phyloP scores from a whole-genome alignment of 1,140 invertebrate genomes.

The Dreissena rostriformis region DNA sequence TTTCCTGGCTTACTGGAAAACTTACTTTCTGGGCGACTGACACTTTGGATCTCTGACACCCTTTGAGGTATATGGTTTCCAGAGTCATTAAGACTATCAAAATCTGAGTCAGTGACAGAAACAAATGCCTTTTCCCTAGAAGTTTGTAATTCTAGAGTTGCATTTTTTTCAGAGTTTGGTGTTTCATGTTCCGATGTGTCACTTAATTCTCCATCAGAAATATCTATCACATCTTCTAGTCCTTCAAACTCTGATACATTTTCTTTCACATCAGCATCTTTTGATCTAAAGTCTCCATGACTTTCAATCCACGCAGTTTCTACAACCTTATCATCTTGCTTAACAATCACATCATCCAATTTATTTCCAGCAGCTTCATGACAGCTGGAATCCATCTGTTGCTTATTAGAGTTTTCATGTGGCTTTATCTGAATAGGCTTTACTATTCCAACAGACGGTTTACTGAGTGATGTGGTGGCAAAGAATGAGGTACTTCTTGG shows the following conservation, averaged over 20 bases:
- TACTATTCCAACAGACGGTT: slow-evolving; percentile 38
- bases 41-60: too few relatives aligned
- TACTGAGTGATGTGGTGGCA: background rate
- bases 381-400: background rate
- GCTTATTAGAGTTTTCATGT: background rate
- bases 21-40: too few relatives aligned
- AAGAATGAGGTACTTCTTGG: background rate
- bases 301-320: background rate
- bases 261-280: background rate
- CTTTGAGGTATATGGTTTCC: too few relatives aligned
- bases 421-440: slow-evolving; percentile 26
- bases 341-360: background rate
- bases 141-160: too few relatives aligned
- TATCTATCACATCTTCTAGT: background rate
- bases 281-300: background rate
- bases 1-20: too few relatives aligned
- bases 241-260: background rate
- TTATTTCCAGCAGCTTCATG: background rate
- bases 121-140: too few relatives aligned
- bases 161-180: too few relatives aligned
- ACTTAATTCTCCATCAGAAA: too few relatives aligned
- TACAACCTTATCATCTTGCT: background rate
- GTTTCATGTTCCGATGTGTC: too few relatives aligned
- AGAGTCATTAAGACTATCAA: too few relatives aligned
- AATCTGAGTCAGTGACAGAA: too few relatives aligned